Conservation (phyloP, 2,888 invertebrate genomes). For the Deilephila porcellus region DNA sequence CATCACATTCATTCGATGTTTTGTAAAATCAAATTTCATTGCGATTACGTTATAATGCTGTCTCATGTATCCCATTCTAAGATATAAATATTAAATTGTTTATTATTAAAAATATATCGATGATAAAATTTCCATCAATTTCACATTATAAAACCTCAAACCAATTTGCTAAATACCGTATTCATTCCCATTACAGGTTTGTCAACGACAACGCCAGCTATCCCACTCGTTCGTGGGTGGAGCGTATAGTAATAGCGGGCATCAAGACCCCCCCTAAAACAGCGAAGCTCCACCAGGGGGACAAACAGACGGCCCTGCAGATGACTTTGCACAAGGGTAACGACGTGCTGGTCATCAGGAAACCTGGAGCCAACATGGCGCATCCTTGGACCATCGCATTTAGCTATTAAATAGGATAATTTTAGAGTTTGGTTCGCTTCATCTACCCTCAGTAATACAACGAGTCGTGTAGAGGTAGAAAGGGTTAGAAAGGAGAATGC, state of each 20-base stretch:
- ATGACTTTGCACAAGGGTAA: slow-evolving; percentile 87
- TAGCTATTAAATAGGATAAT: slow-evolving; percentile 53
- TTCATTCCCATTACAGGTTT: slow-evolving; percentile 63
- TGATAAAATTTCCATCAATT: no score
- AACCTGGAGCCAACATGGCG: slow-evolving; percentile 93
- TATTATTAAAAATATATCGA: no score
- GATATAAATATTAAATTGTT: no score
- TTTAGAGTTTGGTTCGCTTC: slow-evolving; percentile 2
- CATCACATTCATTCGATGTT: no score
- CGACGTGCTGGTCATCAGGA: slow-evolving; percentile 90
- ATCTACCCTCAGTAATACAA: neutral
- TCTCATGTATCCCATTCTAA: no score
- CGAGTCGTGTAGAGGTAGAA: neutral
- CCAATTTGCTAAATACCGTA: no score
- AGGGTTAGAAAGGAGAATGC: no score
- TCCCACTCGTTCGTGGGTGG: slow-evolving; percentile 93
- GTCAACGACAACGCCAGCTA: slow-evolving; percentile 88
- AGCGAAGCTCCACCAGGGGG: slow-evolving; percentile 85
- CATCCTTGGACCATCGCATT: slow-evolving; percentile 90
- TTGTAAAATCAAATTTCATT: no score
- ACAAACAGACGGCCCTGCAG: slow-evolving; percentile 86
- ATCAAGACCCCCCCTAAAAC: slow-evolving; percentile 87
- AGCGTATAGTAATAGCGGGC: slow-evolving; percentile 93
- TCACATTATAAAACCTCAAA: no score
- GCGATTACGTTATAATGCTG: no score